Base-by-base conservation (phyloP, 2,113 vertebrate species). In the Jaculus jaculus region DNA sequence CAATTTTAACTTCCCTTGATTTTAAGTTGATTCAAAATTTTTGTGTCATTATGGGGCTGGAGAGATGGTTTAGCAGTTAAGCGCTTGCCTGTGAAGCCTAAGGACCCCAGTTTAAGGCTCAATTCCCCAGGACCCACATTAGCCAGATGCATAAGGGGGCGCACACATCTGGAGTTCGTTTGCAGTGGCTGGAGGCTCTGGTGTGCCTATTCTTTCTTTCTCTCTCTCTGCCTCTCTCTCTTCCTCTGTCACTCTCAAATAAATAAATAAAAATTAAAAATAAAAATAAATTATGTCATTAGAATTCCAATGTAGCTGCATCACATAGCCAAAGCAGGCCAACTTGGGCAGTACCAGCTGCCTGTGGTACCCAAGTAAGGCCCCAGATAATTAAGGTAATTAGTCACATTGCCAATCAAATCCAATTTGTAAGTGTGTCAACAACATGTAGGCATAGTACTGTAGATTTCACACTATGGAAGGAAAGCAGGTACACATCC, bases 371-470 rank as follows among this genome's bases (percentile, higher is more conserved):
- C 34, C 5, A 65, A 16, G 47, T 12, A 42, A 54, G 39, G 51
- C 9, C 51, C 77, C 24, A 68, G 58, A 28, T 7, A 17, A n/a
- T 69, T 47, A 10, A 87, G 51, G 37, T 28, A 71, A 7, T 88
- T 0, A 65, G 51, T 51, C 81, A 60, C 20, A n/a, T 68, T 65
- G 75, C 60, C 37, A 66, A 23, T 18, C 20, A 72, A 18, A 79
- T 54, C 37, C 60, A 77, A 80, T 11, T 87, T 81, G 30, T 42
- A 21, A 77, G 10, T n/a, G 20, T 9, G 30, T 15, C 13, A 71
- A 72, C 42, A 75, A 60, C 39, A 30, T 7, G n/a, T 0, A 16
- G 58, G 17, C 20, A 37, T 1, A 16, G 2, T 20, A 34, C 0
- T 13, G 9, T 32, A 58, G 28, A 74, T 54, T 30, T 68, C n/a